These are phyloP conservation scores for Pithys albifrons DNA, from an alignment of 2,113 vertebrate species.

Conservation along the genomic window DNA sequence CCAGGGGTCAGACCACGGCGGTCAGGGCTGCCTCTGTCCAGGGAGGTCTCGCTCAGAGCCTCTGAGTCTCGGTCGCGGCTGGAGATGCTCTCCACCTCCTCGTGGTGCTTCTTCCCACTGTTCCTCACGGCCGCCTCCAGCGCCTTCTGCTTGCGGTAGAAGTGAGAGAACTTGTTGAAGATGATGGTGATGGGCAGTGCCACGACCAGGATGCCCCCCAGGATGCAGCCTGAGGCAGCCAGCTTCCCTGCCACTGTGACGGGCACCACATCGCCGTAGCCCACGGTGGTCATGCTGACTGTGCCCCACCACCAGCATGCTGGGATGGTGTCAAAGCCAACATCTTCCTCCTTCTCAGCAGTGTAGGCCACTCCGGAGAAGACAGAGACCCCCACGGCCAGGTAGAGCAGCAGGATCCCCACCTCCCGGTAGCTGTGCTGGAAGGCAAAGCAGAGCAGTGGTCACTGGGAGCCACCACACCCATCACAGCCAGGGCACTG, in stretches of 20 bases:
- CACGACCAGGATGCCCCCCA: conserved; percentile 93
- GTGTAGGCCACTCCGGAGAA: conserved; percentile 96
- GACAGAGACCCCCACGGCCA: conserved; percentile 92
- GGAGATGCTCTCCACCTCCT: conserved; percentile 49
- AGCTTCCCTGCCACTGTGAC: conserved; percentile 92
- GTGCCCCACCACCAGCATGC: conserved; percentile 99
- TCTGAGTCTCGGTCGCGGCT: conserved; percentile 57
- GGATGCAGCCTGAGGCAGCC: conserved; percentile 93
- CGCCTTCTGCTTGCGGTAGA: conserved; percentile 94
- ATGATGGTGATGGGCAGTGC: conserved; percentile 98
- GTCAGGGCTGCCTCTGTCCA: conserved; percentile 40
- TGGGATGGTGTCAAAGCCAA: conserved; percentile 93
- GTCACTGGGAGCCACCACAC: background rate
- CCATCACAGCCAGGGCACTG: rapidly evolving
- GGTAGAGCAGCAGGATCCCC: conserved; percentile 92
- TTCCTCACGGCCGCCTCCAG: conserved; percentile 92
- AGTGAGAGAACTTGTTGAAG: conserved; percentile 99
- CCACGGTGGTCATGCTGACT: conserved; percentile 97
- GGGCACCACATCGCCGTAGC: conserved; percentile 93
- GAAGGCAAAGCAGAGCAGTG: conserved; percentile 53
- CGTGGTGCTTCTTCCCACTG: conserved; percentile 69
- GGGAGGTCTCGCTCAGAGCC: conserved; percentile 68
- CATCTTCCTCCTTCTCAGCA: conserved; percentile 90
- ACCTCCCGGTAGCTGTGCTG: conserved; percentile 98
- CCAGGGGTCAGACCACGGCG: background rate